phyloP scores from a whole-genome alignment of 2,888 invertebrate genomes.

The Amblyteles armatorius region DNA sequence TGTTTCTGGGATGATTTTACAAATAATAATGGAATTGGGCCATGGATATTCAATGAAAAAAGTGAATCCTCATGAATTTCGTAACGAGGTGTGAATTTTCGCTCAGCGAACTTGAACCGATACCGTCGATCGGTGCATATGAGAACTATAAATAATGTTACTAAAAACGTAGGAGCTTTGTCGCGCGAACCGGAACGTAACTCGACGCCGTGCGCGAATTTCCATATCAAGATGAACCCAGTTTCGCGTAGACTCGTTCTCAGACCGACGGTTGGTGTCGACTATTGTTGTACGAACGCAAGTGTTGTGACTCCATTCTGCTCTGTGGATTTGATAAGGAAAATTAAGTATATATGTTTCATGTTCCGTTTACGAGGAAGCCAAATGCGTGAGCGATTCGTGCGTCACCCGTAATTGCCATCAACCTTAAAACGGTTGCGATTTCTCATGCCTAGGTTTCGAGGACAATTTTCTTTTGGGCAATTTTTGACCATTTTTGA shows the following conservation, averaged over 20 bases:
- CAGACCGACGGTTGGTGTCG: conserved; percentile 25
- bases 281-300: conserved; percentile 3
- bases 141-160: conserved; percentile 21
- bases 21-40: not conserved
- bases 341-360: conserved; percentile 17
- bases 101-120: conserved; percentile 6
- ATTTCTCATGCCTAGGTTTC: not conserved
- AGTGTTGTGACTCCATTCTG: conserved; percentile 5
- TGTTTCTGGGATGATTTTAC: not conserved
- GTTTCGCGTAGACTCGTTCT: conserved; percentile 45
- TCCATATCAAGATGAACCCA: conserved; percentile 58
- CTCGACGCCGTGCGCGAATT: conserved; percentile 39
- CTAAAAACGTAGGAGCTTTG: conserved; percentile 32
- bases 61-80: not conserved
- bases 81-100: not conserved
- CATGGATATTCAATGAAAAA: not conserved
- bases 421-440: not conserved
- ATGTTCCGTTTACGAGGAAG: not conserved
- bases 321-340: not conserved
- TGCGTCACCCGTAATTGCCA: not conserved
- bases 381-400: not conserved
- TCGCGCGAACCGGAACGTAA: conserved; percentile 29
- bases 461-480: not conserved
- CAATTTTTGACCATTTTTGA: too few species aligned
- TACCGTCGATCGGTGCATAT: not conserved